Percentiles rank a stretch among this genome's conserved stretches.
Evolutionary conservation across 1,140 invertebrate species (phyloP).

Genomic region (Euglossa dilemma): DNA sequence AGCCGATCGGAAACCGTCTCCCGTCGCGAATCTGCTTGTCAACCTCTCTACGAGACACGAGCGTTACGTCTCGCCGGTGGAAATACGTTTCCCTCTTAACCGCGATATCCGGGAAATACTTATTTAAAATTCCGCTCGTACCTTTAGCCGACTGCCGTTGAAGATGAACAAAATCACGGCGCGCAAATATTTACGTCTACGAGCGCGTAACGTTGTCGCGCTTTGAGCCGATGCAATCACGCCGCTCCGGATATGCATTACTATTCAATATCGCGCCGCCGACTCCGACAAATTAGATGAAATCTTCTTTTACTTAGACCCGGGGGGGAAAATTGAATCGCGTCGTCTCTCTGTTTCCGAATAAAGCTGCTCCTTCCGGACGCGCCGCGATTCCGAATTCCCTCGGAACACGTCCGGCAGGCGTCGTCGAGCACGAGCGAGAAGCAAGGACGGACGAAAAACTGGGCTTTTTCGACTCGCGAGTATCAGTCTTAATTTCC

Average conservation of each 20-base stretch:
- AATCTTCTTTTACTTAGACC: constrained; percentile 19
- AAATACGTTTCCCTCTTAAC: constrained; percentile 52
- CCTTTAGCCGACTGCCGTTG: constrained; percentile 18
- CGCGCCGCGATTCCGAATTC: background rate
- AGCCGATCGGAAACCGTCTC: background rate
- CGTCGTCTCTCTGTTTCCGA: background rate
- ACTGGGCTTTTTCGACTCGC: too few species aligned
- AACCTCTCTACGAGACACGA: constrained; percentile 31
- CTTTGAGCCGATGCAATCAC: constrained; percentile 25
- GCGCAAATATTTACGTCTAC: constrained; percentile 59
- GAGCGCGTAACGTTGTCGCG: constrained; percentile 14
- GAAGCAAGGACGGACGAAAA: too few species aligned
- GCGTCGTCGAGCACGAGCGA: too few species aligned
- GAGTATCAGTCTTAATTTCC: background rate
- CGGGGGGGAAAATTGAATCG: constrained; percentile 24
- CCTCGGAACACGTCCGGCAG: background rate
- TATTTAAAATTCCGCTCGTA: constrained; percentile 61
- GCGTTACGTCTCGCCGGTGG: constrained; percentile 38
- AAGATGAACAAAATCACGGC: constrained; percentile 57
- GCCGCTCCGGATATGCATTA: constrained; percentile 18
- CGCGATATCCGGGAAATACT: constrained; percentile 51
- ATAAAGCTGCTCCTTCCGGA: background rate
- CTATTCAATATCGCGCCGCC: constrained; percentile 34
- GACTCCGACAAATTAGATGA: constrained; percentile 17
- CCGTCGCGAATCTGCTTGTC: constrained; percentile 3